A percentile compares a stretch with the other conserved stretches of the same genome.
phyloP scores from a whole-genome alignment of 1,140 invertebrate species.

The Acromyrmex charruanus region DNA sequence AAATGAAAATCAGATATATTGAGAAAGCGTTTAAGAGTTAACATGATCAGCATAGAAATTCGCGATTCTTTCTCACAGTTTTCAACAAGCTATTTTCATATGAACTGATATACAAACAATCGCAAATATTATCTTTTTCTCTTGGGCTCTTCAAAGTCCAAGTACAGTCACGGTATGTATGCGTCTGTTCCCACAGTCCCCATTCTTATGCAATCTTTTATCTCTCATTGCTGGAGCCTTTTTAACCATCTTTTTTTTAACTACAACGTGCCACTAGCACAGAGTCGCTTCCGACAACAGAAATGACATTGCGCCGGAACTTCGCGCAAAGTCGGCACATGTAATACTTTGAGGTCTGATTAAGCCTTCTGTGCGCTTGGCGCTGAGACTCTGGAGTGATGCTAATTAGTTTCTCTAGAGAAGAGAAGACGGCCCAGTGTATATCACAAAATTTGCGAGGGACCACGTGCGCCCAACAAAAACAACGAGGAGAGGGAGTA shows the following conservation, averaged over 20 bases:
- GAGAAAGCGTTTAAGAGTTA: too few relatives aligned
- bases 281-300: background rate
- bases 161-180: background rate
- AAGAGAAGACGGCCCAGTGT: conserved; percentile 5
- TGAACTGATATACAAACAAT: background rate
- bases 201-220: conserved; percentile 22
- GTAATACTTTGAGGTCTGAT: conserved; percentile 75
- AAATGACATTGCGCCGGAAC: conserved; percentile 5
- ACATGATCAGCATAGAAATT: background rate
- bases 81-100: background rate
- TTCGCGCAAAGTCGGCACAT: conserved; percentile 32
- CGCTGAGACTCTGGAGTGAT: conserved; percentile 54
- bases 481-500: background rate
- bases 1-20: too few relatives aligned
- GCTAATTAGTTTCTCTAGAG: conserved; percentile 71
- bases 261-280: background rate
- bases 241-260: conserved; percentile 38
- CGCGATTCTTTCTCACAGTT: background rate
- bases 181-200: background rate
- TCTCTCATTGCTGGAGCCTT: conserved; percentile 6
- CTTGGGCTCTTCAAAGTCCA: background rate
- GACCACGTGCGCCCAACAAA: conserved; percentile 12
- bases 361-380: conserved; percentile 65
- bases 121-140: background rate
- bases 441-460: conserved; percentile 66